Evolutionary conservation across 2,113 vertebrate genomes (phyloP).

Genomic region (Erythrocercus mccallii): DNA sequence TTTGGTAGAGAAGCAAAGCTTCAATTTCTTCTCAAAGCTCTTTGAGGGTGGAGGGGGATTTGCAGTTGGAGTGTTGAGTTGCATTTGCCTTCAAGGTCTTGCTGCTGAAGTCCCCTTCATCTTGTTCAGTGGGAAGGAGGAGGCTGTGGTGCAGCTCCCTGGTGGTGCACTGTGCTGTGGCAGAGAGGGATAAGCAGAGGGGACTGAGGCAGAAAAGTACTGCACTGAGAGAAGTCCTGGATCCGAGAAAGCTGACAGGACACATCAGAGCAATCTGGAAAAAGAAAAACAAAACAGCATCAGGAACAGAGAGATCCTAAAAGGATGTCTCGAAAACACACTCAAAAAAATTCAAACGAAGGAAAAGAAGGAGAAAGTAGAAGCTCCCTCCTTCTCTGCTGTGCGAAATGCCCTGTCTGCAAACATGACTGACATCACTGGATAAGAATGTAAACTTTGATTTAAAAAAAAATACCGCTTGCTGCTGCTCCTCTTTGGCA

Average conservation of each 20-base stretch:
- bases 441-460: slow-evolving; percentile 52
- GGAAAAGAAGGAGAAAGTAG: neutral
- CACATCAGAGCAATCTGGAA: neutral
- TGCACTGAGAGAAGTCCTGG: neutral
- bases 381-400: neutral
- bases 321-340: neutral
- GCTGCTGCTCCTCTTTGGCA: slow-evolving; percentile 14
- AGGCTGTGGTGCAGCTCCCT: neutral
- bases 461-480: neutral
- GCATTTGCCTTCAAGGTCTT: neutral
- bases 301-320: neutral
- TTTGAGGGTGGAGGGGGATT: neutral
- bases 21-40: neutral
- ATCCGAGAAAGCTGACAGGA: neutral
- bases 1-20: neutral
- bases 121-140: neutral
- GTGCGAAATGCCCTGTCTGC: neutral
- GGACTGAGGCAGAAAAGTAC: neutral
- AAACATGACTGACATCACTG: slow-evolving; percentile 36
- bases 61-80: neutral
- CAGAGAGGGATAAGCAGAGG: neutral
- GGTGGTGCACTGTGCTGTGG: neutral
- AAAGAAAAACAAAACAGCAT: neutral
- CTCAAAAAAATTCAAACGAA: neutral
- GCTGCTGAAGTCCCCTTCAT: neutral